Evolutionary conservation across 2,113 vertebrate genomes (phyloP).

Genomic region (Triplophysa tibetana): DNA sequence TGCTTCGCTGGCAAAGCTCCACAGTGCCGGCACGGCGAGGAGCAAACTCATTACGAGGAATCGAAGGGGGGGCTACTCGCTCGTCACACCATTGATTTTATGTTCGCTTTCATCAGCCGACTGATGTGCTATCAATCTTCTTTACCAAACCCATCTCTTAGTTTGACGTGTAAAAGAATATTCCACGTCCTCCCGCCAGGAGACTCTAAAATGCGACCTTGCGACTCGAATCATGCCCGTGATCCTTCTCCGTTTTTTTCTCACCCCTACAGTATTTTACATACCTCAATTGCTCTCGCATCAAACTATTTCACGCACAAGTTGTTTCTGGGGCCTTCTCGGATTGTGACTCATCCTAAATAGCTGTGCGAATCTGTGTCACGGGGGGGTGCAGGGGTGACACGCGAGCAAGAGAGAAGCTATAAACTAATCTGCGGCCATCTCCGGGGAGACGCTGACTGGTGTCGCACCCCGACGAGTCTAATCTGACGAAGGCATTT

Average conservation of each 20-base stretch:
- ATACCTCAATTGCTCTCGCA: slow-evolving; percentile 12
- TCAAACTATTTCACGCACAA: slow-evolving; percentile 23
- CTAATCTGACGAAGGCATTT: slow-evolving; percentile 44
- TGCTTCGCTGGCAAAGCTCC: slow-evolving; percentile 38
- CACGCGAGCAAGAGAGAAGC: background rate
- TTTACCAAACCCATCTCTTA: slow-evolving; percentile 18
- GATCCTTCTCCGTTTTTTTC: background rate
- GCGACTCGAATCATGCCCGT: background rate
- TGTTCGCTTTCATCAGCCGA: slow-evolving; percentile 43
- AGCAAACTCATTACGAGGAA: slow-evolving; percentile 41
- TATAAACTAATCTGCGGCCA: background rate
- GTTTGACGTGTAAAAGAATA: slow-evolving; percentile 40
- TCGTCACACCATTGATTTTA: slow-evolving; percentile 46
- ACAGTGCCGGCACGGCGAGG: slow-evolving; percentile 19
- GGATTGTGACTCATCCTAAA: slow-evolving; percentile 30
- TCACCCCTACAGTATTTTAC: slow-evolving; percentile 26
- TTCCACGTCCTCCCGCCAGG: slow-evolving; percentile 7
- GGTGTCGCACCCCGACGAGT: slow-evolving; percentile 6
- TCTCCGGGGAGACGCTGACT: slow-evolving; percentile 16
- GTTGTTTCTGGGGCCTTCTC: slow-evolving; percentile 20
- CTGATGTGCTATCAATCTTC: slow-evolving; percentile 34
- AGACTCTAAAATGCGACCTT: slow-evolving; percentile 21
- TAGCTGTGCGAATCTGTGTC: background rate
- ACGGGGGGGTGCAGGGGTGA: background rate
- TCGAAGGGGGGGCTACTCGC: slow-evolving; percentile 20